Base-by-base conservation (phyloP, 2,113 vertebrate species). In the Haliaeetus leucogaster region DNA sequence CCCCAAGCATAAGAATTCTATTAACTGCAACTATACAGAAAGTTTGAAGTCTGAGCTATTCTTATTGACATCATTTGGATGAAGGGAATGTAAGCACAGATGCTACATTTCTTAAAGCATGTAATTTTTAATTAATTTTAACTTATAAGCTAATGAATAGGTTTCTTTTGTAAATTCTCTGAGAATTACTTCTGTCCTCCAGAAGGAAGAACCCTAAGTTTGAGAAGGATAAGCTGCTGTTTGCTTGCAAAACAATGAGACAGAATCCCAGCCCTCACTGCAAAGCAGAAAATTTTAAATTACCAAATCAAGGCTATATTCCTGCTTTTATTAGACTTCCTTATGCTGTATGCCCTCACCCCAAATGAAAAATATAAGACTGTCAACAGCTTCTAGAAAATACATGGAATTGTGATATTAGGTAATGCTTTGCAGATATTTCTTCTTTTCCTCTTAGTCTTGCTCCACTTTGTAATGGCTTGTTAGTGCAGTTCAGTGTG, bases 1-100 rank as follows among this genome's bases (percentile, higher is more conserved):
- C 45, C 59, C 88, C 68, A 93, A 90, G 92, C 90, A 95, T 93
- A 95, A 78, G 77, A 97, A 95, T 92, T 94, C 83, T 95, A 95
- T 95, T 95, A 93, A 95, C 77, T 95, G 52, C 73, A 89, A 53
- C 89, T 73, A 78, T 34, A 91, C n/a, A 86, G 56, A 71, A 97
- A 95, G 83, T 92, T 91, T 86, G 80, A 89, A 95, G 47, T 65
- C 80, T 95, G 83, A 91, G 43, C 70, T 86, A 21, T 84, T 93
- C 56, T 78, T 95, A 83, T 82, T 95, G 77, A 78, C 72, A 91
- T 72, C 2, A 72, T 84, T 96, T 91, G 56, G 68, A 81, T 67
- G 38, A 86, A 92, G 34, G 67, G 59, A 92, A 53, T 63, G 61
- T 70, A 43, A 82, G 36, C 82, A 89, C 80, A 82, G 86, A 91